Conservation (phyloP, 2,113 vertebrate species). For the Limanda limanda region DNA sequence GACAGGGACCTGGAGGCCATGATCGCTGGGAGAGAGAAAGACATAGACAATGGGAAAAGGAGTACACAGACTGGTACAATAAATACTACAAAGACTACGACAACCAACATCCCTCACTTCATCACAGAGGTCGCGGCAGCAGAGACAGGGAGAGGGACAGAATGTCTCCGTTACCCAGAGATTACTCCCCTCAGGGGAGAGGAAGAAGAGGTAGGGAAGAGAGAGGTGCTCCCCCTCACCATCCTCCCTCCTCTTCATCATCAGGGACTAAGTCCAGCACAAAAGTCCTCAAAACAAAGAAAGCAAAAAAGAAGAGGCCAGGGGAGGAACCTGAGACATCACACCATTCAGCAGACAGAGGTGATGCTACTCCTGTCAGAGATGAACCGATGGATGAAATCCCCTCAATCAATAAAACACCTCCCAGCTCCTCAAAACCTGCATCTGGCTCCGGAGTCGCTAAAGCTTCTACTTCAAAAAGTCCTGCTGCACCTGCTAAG, state of each 20-base stretch:
- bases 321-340: constrained; percentile 88
- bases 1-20: constrained; percentile 73
- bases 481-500: constrained; percentile 85
- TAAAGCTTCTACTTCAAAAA: constrained; percentile 69
- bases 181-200: constrained; percentile 89
- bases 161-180: constrained; percentile 83
- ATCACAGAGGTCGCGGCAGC: constrained; percentile 67
- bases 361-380: constrained; percentile 94
- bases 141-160: constrained; percentile 77
- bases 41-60: constrained; percentile 94
- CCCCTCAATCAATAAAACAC: constrained; percentile 56
- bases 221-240: constrained; percentile 74
- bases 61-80: constrained; percentile 95
- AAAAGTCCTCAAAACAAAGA: constrained; percentile 86
- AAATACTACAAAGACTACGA: constrained; percentile 83
- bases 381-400: constrained; percentile 95
- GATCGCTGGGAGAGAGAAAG: constrained; percentile 93
- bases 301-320: constrained; percentile 90
- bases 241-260: constrained; percentile 76
- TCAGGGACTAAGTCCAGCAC: constrained; percentile 76
- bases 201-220: constrained; percentile 92
- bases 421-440: constrained; percentile 63
- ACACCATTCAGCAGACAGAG: constrained; percentile 87
- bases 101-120: constrained; percentile 60
- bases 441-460: background rate